Base-by-base conservation (phyloP, 2,113 vertebrate genomes). In the Perccottus glenii region DNA sequence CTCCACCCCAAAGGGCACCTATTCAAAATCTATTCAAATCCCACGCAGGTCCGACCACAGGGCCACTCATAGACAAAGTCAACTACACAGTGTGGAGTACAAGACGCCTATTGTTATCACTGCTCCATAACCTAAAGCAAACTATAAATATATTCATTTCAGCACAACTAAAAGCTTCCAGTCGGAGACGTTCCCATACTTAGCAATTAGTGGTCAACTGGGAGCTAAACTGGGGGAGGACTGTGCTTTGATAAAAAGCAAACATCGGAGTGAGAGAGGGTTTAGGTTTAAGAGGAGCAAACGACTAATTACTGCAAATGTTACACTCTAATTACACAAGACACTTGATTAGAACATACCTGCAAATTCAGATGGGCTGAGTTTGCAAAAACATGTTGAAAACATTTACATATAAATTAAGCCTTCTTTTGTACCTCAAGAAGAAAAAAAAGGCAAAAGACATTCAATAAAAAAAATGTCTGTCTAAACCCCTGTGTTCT, bases 181-280 rank as follows among this genome's bases (percentile, higher is more conserved):
- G 48, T 74, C 52, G 46, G 48, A 60, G 52, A 12, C 51, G 5
- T 44, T 58, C 67, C 46, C 59, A 55, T 4, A 60, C 60, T 64
- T 43, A 64, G 82, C 78, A 90, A 88, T 92, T 90, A 89, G 87
- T 88, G 87, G 87, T 75, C 33, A 75, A 64, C 64, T 35, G 19
- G 60, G 58, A 57, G 56, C 66, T 72, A 59, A 64, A 61, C 38
- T 32, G 15, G 43, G 47, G 46, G 35, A 40, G 38, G 42, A 1
- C 19, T 14, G 32, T 45, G 11, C 48, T 75, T 77, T 86, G 77
- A 88, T 84, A 73, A 15, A 15, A 64, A 46, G 5, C 46, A 12
- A 52, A 60, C 66, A 40, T 77, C 55, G 63, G 77, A 82, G 61
- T 66, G 64, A 61, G 43, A 67, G 73, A 43, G 35, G 35, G 40